Evolutionary conservation across 2,888 invertebrate species (phyloP).

Genomic region (Agriopis leucophaearia): DNA sequence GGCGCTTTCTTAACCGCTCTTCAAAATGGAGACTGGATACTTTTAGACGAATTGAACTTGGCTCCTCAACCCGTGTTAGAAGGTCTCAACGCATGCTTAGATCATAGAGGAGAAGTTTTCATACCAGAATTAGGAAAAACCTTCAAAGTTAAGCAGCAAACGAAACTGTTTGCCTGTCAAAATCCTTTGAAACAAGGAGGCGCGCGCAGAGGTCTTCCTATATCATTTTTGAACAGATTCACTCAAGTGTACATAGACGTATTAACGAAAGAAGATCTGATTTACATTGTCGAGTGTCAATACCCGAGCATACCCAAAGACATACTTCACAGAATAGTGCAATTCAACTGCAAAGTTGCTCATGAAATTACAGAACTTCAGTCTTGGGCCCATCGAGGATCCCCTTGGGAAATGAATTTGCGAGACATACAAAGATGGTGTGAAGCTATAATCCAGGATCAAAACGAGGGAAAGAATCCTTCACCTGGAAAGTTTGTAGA

Average conservation of each 20-base stretch:
- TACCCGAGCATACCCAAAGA: slow-evolving; percentile 87
- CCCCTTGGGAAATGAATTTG: slow-evolving; percentile 99
- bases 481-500: slow-evolving; percentile 89
- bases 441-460: slow-evolving; percentile 88
- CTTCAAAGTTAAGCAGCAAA: slow-evolving; percentile 91
- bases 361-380: slow-evolving; percentile 88
- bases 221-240: slow-evolving; percentile 98
- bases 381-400: slow-evolving; percentile 92
- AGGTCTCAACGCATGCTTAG: slow-evolving; percentile 99
- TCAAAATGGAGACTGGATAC: slow-evolving; percentile 97
- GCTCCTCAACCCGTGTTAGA: slow-evolving; percentile 99
- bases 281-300: slow-evolving; percentile 88
- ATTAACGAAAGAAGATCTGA: slow-evolving; percentile 88
- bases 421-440: slow-evolving; percentile 98
- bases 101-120: slow-evolving; percentile 98
- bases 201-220: slow-evolving; percentile 97
- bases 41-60: slow-evolving; percentile 98
- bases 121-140: slow-evolving; percentile 97
- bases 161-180: slow-evolving; percentile 98
- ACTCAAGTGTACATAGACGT: slow-evolving; percentile 93
- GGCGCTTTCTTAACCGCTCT: slow-evolving; percentile 97
- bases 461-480: slow-evolving; percentile 55
- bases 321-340: slow-evolving; percentile 90
- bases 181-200: slow-evolving; percentile 99
- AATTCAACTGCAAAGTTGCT: slow-evolving; percentile 91